These are phyloP conservation scores for Gastrophysa polygoni DNA, from an alignment of 2,888 invertebrate genomes.

Conservation along the genomic window DNA sequence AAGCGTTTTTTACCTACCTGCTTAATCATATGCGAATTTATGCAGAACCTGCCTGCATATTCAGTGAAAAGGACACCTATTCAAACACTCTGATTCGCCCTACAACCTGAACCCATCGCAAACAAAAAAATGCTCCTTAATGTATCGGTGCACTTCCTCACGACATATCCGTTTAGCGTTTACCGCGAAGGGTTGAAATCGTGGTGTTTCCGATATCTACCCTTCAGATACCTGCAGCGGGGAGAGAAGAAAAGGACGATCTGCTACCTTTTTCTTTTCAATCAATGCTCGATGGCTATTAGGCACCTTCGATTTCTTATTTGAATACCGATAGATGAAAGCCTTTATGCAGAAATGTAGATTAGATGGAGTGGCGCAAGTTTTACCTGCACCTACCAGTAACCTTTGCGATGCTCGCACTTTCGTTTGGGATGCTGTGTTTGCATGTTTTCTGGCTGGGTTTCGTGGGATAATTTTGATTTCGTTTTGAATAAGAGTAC, in stretches of 20 bases:
- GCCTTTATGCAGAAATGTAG: constrained; percentile 57
- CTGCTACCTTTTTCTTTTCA: constrained; percentile 40
- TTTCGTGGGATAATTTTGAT: constrained; percentile 56
- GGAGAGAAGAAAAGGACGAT: constrained; percentile 28
- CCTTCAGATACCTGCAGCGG: constrained; percentile 40
- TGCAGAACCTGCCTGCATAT: constrained; percentile 58
- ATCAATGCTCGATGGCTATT: constrained; percentile 57
- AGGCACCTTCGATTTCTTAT: constrained; percentile 59
- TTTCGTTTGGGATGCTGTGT: constrained; percentile 44
- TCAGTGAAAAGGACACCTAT: constrained; percentile 60
- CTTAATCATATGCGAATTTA: constrained; percentile 59
- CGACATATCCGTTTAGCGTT: constrained; percentile 18
- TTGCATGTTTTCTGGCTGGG: constrained; percentile 45
- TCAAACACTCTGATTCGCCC: constrained; percentile 40
- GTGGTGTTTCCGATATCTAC: constrained; percentile 24
- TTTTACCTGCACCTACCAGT: constrained; percentile 5
- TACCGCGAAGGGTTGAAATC: constrained; percentile 13
- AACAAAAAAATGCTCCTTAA: constrained; percentile 10
- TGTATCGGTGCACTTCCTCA: constrained; percentile 27
- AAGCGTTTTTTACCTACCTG: constrained; percentile 58
- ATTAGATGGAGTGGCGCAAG: constrained; percentile 51
- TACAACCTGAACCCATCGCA: constrained; percentile 13
- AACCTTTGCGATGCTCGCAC: background rate
- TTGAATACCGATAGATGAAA: constrained; percentile 57
- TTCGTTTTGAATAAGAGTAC: constrained; percentile 46